These are phyloP conservation scores for Eutrigla gurnardus DNA, from an alignment of 2,797 vertebrate genomes.

Conservation along the genomic window DNA sequence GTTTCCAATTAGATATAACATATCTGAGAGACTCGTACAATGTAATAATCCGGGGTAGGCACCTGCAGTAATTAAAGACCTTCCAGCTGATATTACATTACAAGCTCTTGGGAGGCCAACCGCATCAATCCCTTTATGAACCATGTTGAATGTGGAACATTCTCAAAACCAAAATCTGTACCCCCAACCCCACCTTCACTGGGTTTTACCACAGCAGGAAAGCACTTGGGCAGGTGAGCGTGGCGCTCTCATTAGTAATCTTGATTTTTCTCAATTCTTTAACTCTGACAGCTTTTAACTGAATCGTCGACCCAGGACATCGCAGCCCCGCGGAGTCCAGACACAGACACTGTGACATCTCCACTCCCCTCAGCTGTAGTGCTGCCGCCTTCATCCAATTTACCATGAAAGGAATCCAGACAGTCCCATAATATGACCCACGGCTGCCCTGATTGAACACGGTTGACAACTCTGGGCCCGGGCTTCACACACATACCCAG, in stretches of 20 bases:
- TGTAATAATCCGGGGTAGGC: slow-evolving; percentile 10
- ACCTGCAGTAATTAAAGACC: slow-evolving; percentile 33
- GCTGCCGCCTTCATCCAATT: slow-evolving; percentile 74
- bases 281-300: slow-evolving; percentile 63
- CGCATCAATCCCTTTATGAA: slow-evolving; percentile 12
- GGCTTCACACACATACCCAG: slow-evolving; percentile 59
- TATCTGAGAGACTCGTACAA: slow-evolving; percentile 10
- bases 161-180: slow-evolving; percentile 34
- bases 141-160: slow-evolving; percentile 19
- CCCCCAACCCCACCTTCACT: background rate
- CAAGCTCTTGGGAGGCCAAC: slow-evolving; percentile 17
- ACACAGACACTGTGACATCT: slow-evolving; percentile 70
- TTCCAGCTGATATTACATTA: slow-evolving; percentile 26
- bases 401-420: slow-evolving; percentile 74
- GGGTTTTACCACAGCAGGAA: slow-evolving; percentile 30
- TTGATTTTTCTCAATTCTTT: slow-evolving; percentile 49
- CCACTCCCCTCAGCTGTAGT: slow-evolving; percentile 61
- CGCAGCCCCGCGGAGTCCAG: slow-evolving; percentile 52
- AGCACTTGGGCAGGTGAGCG: slow-evolving; percentile 44
- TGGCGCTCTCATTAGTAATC: slow-evolving; percentile 51
- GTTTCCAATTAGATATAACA: slow-evolving; percentile 9
- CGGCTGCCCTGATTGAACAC: slow-evolving; percentile 56
- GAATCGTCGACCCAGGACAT: slow-evolving; percentile 55
- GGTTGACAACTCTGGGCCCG: slow-evolving; percentile 42
- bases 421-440: slow-evolving; percentile 68